Evolutionary conservation across 2,888 invertebrate species (phyloP).

Genomic region (Philaethria dido): DNA sequence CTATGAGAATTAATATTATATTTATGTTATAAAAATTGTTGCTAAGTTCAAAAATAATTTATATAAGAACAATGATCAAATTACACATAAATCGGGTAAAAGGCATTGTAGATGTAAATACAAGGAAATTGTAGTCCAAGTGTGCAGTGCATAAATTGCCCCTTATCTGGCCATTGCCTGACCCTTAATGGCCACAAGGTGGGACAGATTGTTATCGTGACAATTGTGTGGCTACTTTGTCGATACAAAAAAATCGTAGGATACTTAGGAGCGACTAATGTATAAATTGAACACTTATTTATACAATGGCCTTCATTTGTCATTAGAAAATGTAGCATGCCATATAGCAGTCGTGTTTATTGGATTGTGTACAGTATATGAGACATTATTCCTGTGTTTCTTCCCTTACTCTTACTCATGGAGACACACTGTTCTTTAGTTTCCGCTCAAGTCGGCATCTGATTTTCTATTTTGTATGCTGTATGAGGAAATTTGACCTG

Average conservation of each 20-base stretch:
- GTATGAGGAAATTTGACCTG: too few relatives aligned
- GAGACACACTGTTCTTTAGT: too few relatives aligned
- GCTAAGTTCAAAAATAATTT: background rate
- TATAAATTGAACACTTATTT: slow-evolving; percentile 34
- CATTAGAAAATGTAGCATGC: slow-evolving; percentile 8
- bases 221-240: slow-evolving; percentile 72
- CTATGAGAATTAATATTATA: too few relatives aligned
- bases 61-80: background rate
- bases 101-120: slow-evolving; percentile 64
- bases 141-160: slow-evolving; percentile 78
- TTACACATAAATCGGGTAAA: slow-evolving; percentile 40
- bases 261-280: slow-evolving; percentile 25
- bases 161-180: slow-evolving; percentile 77
- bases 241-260: slow-evolving; percentile 54
- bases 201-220: slow-evolving; percentile 77
- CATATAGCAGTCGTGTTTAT: background rate
- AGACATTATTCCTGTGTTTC: background rate
- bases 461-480: too few relatives aligned
- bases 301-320: slow-evolving; percentile 8
- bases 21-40: too few relatives aligned
- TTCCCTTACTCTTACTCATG: too few relatives aligned
- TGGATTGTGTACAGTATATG: background rate
- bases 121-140: slow-evolving; percentile 56
- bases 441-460: too few relatives aligned
- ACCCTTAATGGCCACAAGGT: slow-evolving; percentile 77